Conservation (phyloP, 2,888 invertebrate species). For the Polyommatus icarus region DNA sequence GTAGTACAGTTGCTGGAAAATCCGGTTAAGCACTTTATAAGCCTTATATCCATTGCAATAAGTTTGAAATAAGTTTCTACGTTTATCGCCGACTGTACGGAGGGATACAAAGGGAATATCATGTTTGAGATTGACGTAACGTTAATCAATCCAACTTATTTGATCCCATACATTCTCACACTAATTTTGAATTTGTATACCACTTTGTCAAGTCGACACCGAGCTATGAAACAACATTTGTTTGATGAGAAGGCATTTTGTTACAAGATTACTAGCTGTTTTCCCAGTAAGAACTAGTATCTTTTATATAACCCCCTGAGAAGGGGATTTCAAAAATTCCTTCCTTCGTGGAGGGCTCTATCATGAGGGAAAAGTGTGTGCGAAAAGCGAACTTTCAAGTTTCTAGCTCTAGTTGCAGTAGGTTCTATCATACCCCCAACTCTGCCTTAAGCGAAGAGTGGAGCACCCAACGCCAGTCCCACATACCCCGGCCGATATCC, state of each 20-base stretch:
- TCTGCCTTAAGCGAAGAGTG: too few species aligned
- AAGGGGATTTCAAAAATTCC: too few species aligned
- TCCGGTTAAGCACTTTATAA: neutral
- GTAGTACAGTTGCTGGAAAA: neutral
- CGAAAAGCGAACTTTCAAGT: too few species aligned
- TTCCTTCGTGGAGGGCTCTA: too few species aligned
- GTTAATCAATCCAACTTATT: neutral
- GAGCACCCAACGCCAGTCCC: too few species aligned
- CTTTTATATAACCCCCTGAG: too few species aligned
- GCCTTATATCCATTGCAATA: neutral
- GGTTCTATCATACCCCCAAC: too few species aligned
- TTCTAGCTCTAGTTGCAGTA: too few species aligned
- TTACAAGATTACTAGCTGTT: too few species aligned
- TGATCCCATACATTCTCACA: neutral
- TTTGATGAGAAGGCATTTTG: too few species aligned
- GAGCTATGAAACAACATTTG: neutral
- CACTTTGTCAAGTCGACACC: neutral
- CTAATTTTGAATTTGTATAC: neutral
- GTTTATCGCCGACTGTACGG: neutral
- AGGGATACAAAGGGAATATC: neutral
- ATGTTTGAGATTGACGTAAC: neutral
- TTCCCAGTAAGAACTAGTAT: too few species aligned
- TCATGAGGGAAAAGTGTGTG: neutral
- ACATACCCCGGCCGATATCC: too few species aligned
- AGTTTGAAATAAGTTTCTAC: neutral